phyloP scores from a whole-genome alignment of 2,797 vertebrate genomes.

The Falco concolor region DNA sequence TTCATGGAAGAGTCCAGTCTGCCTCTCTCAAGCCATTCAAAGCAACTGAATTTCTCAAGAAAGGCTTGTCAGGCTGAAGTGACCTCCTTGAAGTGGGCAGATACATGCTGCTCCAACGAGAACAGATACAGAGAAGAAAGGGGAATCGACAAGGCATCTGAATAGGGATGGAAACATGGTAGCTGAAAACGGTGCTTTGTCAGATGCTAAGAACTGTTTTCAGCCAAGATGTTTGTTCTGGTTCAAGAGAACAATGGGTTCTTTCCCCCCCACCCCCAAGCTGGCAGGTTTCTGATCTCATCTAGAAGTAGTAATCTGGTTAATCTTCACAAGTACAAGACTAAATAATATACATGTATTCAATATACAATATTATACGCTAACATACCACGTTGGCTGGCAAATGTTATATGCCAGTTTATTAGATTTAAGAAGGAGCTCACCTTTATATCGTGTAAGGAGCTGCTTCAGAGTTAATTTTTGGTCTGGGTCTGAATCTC shows the following conservation, averaged over 20 bases:
- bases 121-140: background rate
- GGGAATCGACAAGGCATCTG: background rate
- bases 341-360: background rate
- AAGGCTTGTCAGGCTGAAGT: background rate
- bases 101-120: background rate
- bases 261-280: too few relatives aligned
- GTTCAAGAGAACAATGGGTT: background rate
- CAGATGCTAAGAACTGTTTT: background rate
- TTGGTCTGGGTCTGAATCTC: conserved; percentile 89
- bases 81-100: background rate
- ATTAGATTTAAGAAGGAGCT: background rate
- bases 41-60: background rate
- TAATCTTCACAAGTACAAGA: background rate
- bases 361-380: background rate
- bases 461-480: conserved; percentile 89
- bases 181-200: background rate
- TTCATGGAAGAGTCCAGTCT: background rate
- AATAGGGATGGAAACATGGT: background rate
- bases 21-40: background rate
- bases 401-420: background rate
- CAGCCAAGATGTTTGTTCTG: background rate
- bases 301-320: background rate
- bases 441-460: conserved; percentile 85
- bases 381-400: background rate
- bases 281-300: background rate